Conservation (phyloP, 2,113 vertebrate genomes). For the Hemibagrus wyckioides region DNA sequence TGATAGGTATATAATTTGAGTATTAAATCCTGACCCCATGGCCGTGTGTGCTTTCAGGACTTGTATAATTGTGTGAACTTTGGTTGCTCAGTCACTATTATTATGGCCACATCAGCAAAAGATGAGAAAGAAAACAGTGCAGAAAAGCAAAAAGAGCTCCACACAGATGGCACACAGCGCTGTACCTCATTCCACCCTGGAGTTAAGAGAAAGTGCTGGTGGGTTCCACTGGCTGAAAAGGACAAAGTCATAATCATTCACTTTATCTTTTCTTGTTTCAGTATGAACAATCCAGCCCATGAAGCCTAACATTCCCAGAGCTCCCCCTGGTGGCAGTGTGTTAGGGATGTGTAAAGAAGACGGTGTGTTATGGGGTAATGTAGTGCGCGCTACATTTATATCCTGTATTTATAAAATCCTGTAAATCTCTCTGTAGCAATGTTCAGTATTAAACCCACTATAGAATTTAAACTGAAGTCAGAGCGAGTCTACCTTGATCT, state of each 20-base stretch:
- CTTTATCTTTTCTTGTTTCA: background rate
- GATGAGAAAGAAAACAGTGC: background rate
- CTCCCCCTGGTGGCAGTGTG: background rate
- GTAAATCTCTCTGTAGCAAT: no score
- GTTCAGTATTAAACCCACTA: no score
- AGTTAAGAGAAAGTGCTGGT: constrained; percentile 61
- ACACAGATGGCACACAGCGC: constrained; percentile 55
- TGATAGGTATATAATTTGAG: no score
- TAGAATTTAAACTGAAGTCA: background rate
- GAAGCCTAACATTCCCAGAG: background rate
- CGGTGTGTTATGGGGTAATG: background rate
- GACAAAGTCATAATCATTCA: constrained; percentile 15
- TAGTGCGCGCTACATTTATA: no score
- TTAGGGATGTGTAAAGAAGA: background rate
- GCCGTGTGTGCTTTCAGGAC: background rate
- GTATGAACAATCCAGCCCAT: background rate
- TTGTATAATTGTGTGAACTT: background rate
- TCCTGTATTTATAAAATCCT: no score
- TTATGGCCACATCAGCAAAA: background rate
- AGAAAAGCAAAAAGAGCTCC: constrained; percentile 50
- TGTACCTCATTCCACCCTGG: constrained; percentile 73
- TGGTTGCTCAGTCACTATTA: background rate
- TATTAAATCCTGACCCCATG: background rate
- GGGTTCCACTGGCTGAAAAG: constrained; percentile 49
- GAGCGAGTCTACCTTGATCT: constrained; percentile 81